phyloP scores from a whole-genome alignment of 2,888 invertebrate species.

The Lamellibrachia columna region DNA sequence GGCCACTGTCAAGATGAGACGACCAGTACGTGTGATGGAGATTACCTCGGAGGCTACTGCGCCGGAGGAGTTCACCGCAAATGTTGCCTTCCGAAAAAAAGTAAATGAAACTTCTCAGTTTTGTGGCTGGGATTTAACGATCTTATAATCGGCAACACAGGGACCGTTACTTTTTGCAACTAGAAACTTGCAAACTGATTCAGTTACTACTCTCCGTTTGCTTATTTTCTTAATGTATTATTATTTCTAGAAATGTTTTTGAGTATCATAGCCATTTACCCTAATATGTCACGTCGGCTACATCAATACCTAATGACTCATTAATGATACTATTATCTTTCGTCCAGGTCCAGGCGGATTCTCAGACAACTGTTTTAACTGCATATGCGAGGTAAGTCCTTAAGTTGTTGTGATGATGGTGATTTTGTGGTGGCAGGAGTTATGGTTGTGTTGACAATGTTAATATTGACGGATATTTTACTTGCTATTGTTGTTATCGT shows the following conservation, averaged over 20 bases:
- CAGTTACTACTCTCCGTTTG: background rate
- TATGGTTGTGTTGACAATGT: background rate
- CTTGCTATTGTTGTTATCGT: background rate
- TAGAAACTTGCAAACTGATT: background rate
- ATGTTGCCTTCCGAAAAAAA: background rate
- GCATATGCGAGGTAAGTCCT: constrained; percentile 8
- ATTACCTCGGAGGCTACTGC: background rate
- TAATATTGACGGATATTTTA: background rate
- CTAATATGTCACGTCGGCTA: background rate
- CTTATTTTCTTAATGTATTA: background rate
- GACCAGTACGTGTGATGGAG: background rate
- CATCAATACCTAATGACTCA: background rate
- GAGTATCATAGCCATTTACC: background rate
- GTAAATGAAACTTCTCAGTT: background rate
- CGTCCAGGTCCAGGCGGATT: background rate
- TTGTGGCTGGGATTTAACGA: background rate
- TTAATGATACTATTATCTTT: background rate
- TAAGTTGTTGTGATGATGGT: background rate
- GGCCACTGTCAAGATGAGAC: background rate
- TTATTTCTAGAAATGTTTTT: background rate
- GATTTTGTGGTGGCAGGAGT: no score
- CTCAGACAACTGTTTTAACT: background rate
- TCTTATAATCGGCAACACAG: background rate
- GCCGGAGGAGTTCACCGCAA: background rate
- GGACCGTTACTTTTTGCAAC: background rate